Base-by-base conservation (phyloP, 2,113 vertebrate genomes). In the Balaeniceps rex region DNA sequence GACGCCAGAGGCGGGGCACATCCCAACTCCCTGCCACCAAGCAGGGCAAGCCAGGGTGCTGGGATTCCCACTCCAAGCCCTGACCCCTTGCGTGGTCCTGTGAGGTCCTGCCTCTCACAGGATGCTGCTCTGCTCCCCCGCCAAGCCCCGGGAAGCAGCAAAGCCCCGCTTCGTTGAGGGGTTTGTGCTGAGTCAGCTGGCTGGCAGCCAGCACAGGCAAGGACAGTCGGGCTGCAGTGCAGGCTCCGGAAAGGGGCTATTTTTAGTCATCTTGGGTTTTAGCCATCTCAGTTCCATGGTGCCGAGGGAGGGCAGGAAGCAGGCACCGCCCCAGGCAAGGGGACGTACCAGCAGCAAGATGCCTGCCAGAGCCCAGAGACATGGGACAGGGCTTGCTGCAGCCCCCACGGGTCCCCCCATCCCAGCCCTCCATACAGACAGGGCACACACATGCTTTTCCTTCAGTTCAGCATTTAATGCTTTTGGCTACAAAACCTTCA, bases 191-290 rank as follows among this genome's bases (percentile, higher is more conserved):
- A 98, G 96, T 98, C 98, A 98, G 98, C 97, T 96, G 89, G 93
- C 83, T 11, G 33, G 65, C 77, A 94, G 94, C 96, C 94, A 98
- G 96, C 36, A 25, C 68, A 19, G 46, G 91, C 92, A 90, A 91
- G 74, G 78, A 78, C 44, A 89, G 89, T 96, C 94, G 81, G 88
- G 85, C 96, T 95, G 98, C 98, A 98, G 74, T 97, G 97, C 97
- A 6, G 95, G 44, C 77, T 90, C 82, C 7, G 89, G 65, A 52
- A 84, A 84, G 38, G 8, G 65, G 64, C 90, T 98, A 98, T 98
- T 98, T 98, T 98, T 98, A 98, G 97, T 90, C 29, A 57, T 10
- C 25, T 71, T 34, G 15, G 80, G 76, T 97, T 96, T 98, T 98
- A 98, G 98, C 94, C 44, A 52, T 3, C 65, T 87, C 65, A 29